These are phyloP conservation scores for Cremastinae sp. DNA, from an alignment of 2,888 invertebrate genomes.

Conservation along the genomic window DNA sequence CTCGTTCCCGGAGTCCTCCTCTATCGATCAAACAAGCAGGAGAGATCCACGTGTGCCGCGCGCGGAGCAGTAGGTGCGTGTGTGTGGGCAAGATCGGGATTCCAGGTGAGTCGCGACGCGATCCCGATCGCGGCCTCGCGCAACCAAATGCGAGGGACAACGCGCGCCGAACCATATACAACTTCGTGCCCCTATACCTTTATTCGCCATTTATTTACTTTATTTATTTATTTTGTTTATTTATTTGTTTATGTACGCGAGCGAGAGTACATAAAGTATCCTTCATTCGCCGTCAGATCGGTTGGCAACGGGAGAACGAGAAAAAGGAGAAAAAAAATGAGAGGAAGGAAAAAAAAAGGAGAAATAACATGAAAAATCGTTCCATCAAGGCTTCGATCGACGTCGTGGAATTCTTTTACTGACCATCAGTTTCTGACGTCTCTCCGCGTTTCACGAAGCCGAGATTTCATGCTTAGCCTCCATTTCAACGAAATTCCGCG, in stretches of 20 bases:
- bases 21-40: slow-evolving; percentile 60
- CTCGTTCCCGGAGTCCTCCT: slow-evolving; percentile 57
- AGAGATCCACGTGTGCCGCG: slow-evolving; percentile 20
- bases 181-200: slow-evolving; percentile 5
- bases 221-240: no score
- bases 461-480: slow-evolving; percentile 14
- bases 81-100: slow-evolving; percentile 54
- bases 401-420: slow-evolving; percentile 48
- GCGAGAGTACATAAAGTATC: slow-evolving; percentile 25
- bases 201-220: not conserved
- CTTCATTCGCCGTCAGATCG: slow-evolving; percentile 55
- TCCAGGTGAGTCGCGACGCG: slow-evolving; percentile 54
- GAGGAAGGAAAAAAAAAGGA: no score
- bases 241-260: not conserved
- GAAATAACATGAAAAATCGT: slow-evolving; percentile 52
- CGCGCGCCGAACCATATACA: slow-evolving; percentile 8
- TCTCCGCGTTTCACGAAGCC: slow-evolving; percentile 2
- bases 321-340: no score
- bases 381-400: slow-evolving; percentile 58
- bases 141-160: slow-evolving; percentile 47
- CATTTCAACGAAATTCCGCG: slow-evolving; percentile 16
- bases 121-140: slow-evolving; percentile 52
- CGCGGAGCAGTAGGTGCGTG: slow-evolving; percentile 30
- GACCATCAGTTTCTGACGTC: slow-evolving; percentile 18
- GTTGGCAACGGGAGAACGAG: slow-evolving; percentile 10